These are phyloP conservation scores for Laothoe populi DNA, from an alignment of 2,888 invertebrate species.

Conservation along the genomic window DNA sequence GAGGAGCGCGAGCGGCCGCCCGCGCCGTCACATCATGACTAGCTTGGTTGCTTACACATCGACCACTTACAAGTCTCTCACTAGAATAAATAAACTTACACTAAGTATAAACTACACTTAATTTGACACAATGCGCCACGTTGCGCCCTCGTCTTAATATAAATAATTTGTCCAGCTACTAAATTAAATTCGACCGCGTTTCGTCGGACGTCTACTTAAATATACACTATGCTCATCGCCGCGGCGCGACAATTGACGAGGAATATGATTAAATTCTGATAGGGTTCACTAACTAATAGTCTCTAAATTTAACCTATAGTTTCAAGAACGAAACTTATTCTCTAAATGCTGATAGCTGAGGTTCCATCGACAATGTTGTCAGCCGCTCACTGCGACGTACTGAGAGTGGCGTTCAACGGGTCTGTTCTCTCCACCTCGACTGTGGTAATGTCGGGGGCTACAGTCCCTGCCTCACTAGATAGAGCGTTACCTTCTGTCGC, in stretches of 20 bases:
- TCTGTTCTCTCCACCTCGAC: slow-evolving; percentile 35
- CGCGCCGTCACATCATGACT: slow-evolving; percentile 73
- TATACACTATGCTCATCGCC: slow-evolving; percentile 46
- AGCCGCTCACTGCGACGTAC: slow-evolving; percentile 51
- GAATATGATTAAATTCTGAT: slow-evolving; percentile 32
- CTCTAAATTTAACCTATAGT: slow-evolving; percentile 77
- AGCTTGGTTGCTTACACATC: slow-evolving; percentile 79
- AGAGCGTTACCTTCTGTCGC: slow-evolving; percentile 25
- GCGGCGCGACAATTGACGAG: slow-evolving; percentile 31
- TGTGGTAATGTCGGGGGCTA: slow-evolving; percentile 29
- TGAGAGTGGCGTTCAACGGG: slow-evolving; percentile 42
- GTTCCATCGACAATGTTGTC: slow-evolving; percentile 53
- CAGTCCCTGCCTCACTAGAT: slow-evolving; percentile 3
- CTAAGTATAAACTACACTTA: slow-evolving; percentile 63
- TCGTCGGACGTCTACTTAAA: slow-evolving; percentile 59
- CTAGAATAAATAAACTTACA: slow-evolving; percentile 82
- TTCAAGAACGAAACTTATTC: slow-evolving; percentile 79
- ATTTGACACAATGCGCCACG: slow-evolving; percentile 65
- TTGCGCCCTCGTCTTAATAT: slow-evolving; percentile 55
- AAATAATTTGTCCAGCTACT: slow-evolving; percentile 81
- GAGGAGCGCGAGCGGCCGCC: slow-evolving; percentile 48
- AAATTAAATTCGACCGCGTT: slow-evolving; percentile 56
- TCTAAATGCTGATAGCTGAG: slow-evolving; percentile 79
- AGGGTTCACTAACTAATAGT: slow-evolving; percentile 68
- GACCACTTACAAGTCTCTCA: slow-evolving; percentile 72